Base-by-base conservation (phyloP, 2,113 vertebrate species). In the Gallinago paraguaiae region DNA sequence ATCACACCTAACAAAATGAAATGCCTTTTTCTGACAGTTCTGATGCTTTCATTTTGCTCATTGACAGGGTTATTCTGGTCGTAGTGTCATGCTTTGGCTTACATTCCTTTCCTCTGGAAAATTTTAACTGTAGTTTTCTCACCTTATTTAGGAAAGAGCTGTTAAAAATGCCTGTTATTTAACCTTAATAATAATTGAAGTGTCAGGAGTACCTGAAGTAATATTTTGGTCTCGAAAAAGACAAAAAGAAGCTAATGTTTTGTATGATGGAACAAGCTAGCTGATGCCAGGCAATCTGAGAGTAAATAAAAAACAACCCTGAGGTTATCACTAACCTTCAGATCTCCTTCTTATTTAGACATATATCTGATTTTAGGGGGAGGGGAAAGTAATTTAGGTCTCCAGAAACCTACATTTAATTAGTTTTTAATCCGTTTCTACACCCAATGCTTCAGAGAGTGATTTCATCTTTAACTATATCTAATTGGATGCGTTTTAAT, bases 391-490 rank as follows among this genome's bases (percentile, higher is more conserved):
- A 93, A 95, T 93, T 83, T 81, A 95, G 19, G 71, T 72, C 86
- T 70, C 60, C 0, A 72, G 88, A 90, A 48, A 77, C 43, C 22
- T 60, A 53, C 11, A 81, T 57, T 90, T 94, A 96, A 94, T 86
- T 84, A 93, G 45, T 50, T 95, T 82, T 91, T 89, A 97, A 97
- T 92, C 77, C 45, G 35, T 88, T 94, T 88, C 79, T 88, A 71
- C 41, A 93, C 23, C 20, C 27, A 86, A 4, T 57, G 76, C 65
- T 88, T 93, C 41, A 81, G 90, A 95, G 88, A 43, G n/a, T 72
- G 77, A 90, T 84, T 96, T 92, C 23, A 90, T 86, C 88, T 96
- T 94, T 90, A 96, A 96, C 86, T 86, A 94, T 80, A 82, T 82
- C 45, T 93, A 95, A 95, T 90, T 88, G 74, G 53, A 93, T 82